phyloP scores from a whole-genome alignment of 2,888 invertebrate genomes.

The Polia nebulosa region DNA sequence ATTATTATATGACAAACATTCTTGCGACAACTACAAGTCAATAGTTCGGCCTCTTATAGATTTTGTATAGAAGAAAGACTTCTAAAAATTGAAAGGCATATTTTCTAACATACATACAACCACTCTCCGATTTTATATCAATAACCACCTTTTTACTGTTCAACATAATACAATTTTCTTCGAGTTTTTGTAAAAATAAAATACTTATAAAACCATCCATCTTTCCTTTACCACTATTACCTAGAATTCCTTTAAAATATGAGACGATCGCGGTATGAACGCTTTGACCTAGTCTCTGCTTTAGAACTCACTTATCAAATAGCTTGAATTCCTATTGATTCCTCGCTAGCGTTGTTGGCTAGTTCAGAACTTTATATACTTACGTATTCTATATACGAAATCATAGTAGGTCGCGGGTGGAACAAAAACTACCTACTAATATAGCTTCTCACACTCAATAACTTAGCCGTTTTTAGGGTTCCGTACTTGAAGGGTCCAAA shows the following conservation, averaged over 20 bases:
- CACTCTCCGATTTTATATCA: neutral
- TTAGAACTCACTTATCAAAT: slow-evolving; percentile 45
- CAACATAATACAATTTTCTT: too few species aligned
- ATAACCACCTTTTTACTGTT: neutral
- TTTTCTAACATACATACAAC: too few species aligned
- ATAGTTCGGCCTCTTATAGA: too few species aligned
- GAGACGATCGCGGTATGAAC: slow-evolving; percentile 26
- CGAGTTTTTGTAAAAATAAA: neutral
- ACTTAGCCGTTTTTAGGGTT: too few species aligned
- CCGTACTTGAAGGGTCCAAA: too few species aligned
- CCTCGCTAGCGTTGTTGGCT: slow-evolving; percentile 15
- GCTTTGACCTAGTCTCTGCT: slow-evolving; percentile 52
- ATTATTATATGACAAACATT: too few species aligned
- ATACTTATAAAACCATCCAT: slow-evolving; percentile 21
- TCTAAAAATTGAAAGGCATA: too few species aligned
- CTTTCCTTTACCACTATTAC: slow-evolving; percentile 7
- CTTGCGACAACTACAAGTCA: too few species aligned
- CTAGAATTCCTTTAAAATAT: slow-evolving; percentile 42
- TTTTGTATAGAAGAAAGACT: too few species aligned
- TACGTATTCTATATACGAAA: neutral
- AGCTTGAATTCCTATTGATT: slow-evolving; percentile 52
- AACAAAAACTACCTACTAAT: neutral
- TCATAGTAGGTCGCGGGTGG: neutral
- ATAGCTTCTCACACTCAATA: neutral
- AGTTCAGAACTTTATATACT: slow-evolving; percentile 10